Percentiles rank a stretch among this genome's conserved stretches.
Conservation (phyloP, 1,140 invertebrate genomes). For the Sycophila sp. region DNA sequence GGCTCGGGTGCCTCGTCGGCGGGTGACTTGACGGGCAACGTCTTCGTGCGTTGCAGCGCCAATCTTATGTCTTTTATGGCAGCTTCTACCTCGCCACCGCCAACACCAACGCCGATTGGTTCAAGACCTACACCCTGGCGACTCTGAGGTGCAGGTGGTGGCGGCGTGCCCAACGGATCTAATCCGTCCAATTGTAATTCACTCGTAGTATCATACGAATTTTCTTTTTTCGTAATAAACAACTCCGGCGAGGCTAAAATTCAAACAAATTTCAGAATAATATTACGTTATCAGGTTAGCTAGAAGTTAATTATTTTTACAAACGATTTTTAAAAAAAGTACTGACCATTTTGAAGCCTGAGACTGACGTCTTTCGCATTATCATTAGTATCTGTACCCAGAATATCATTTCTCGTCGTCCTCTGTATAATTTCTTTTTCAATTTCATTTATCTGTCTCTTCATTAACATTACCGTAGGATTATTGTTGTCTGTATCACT, state of each 20-base stretch:
- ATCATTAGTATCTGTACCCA: constrained; percentile 47
- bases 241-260: constrained; percentile 61
- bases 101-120: too few relatives aligned
- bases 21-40: constrained; percentile 69
- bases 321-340: not conserved
- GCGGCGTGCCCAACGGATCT: constrained; percentile 75
- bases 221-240: constrained; percentile 66
- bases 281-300: too few relatives aligned
- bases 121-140: constrained; percentile 62
- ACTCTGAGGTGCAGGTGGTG: constrained; percentile 74
- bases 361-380: constrained; percentile 56
- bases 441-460: constrained; percentile 79
- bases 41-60: constrained; percentile 81
- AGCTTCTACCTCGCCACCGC: constrained; percentile 71
- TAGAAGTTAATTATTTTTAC: not conserved
- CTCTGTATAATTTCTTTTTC: constrained; percentile 77
- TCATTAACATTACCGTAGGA: constrained; percentile 76
- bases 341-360: constrained; percentile 38
- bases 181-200: constrained; percentile 72
- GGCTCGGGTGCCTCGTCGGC: constrained; percentile 60
- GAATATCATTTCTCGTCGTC: constrained; percentile 63
- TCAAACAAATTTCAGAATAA: not conserved
- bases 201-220: constrained; percentile 58
- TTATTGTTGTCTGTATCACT: constrained; percentile 93
- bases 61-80: constrained; percentile 84